Base-by-base conservation (phyloP, 2,888 invertebrate species). In the Tinea semifulvella region DNA sequence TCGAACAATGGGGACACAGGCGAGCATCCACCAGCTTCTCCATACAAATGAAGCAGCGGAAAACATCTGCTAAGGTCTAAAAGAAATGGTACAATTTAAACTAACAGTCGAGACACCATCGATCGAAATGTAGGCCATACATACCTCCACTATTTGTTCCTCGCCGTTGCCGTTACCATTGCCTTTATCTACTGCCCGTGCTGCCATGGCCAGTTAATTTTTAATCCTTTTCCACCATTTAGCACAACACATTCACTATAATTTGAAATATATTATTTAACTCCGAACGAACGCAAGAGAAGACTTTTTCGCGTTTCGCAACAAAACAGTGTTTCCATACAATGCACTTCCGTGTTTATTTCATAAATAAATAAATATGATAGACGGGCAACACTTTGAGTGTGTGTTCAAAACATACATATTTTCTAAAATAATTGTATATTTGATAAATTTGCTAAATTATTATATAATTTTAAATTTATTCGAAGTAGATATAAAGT, bases 1-100 rank as follows among this genome's bases (percentile, higher is more conserved):
- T 96, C 50, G 94, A 95, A 69, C 96, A 96, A 69, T 96, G 95
- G 3, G 96, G 96, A 72, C 96, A 96, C 40, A 96, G 84, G 69
- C 95, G 93, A 36, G 96, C 96, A 75, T 96, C 95, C 59, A 91
- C 88, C 61, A 96, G 82, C 73, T 94, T 94, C 83, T 96, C 96
- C 95, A 96, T 96, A 72, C 96, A 96, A 65, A 96, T 96, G 75
- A 96, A 96, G 77, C 96, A 96, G 64, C 94, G 88, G 70, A 96
- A 96, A 44, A 96, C 94, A 77, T 96, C 95, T 45, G 94, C 91
- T 63, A 94, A 71, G 47, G 91, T 90, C 92, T 93, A 79, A 49
- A 65, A 63, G 49, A 56, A 66, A 60, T 53, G 55, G 55, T 49
- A 7, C n/a, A 4, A 31, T 31, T 31, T 13, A 13, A 31, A 31